Conservation (phyloP, 23 tunicate species). For the Phallusia fumigata region DNA sequence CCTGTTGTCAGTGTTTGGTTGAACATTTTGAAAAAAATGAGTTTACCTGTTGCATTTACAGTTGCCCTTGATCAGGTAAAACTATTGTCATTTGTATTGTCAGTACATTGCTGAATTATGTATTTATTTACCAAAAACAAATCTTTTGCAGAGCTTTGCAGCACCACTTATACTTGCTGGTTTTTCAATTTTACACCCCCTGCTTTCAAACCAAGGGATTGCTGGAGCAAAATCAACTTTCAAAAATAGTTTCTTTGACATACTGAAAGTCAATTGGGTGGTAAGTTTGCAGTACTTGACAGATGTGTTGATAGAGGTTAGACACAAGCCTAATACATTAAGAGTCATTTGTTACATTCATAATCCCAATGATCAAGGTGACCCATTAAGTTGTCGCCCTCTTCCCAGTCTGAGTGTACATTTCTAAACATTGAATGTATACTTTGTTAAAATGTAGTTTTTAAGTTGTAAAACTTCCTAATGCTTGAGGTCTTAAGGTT, state of each 20-base stretch:
- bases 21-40: slow-evolving; percentile 14
- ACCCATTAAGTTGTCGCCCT: too few relatives aligned
- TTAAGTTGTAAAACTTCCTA: too few relatives aligned
- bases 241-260: slow-evolving; percentile 2
- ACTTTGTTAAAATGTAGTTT: too few relatives aligned
- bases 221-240: slow-evolving; percentile 31
- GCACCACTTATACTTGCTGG: slow-evolving; percentile 39
- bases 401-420: too few relatives aligned
- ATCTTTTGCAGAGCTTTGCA: slow-evolving; percentile 13
- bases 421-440: too few relatives aligned
- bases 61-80: slow-evolving; percentile 51
- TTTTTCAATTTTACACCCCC: slow-evolving; percentile 35
- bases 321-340: too few relatives aligned
- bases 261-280: slow-evolving; percentile 34
- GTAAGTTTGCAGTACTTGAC: slow-evolving; percentile 13
- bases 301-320: too few relatives aligned
- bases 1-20: slow-evolving; percentile 46
- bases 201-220: slow-evolving; percentile 34
- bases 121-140: background rate
- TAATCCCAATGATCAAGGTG: too few relatives aligned
- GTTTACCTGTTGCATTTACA: slow-evolving; percentile 12
- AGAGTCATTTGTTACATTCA: too few relatives aligned
- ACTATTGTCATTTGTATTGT: background rate
- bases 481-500: too few relatives aligned
- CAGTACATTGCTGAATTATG: background rate